Conservation (phyloP, 2,797 vertebrate genomes). For the Anableps anableps region DNA sequence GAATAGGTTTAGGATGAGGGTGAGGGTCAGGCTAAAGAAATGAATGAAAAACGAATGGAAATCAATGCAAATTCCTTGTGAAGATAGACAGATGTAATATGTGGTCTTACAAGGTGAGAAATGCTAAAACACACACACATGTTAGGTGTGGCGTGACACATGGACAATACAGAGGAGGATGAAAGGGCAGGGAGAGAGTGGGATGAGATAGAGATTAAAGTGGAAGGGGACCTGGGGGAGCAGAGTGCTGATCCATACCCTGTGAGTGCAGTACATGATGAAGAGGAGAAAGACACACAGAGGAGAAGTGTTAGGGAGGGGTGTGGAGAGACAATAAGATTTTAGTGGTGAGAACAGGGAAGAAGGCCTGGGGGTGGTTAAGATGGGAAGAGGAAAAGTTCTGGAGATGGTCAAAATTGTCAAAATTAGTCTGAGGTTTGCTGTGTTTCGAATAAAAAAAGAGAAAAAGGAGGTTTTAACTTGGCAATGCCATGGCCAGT, state of each 20-base stretch:
- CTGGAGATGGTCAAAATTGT: background rate
- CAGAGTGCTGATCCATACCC: slow-evolving; percentile 40
- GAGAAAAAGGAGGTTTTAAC: background rate
- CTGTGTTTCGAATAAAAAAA: background rate
- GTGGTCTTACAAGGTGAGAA: background rate
- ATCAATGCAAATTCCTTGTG: background rate
- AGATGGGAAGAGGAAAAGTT: slow-evolving; percentile 1
- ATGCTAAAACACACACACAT: slow-evolving; percentile 9
- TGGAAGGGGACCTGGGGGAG: slow-evolving; percentile 26
- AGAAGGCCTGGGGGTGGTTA: background rate
- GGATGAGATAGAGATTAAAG: slow-evolving; percentile 48
- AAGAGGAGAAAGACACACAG: slow-evolving; percentile 13
- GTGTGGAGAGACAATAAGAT: slow-evolving; percentile 1
- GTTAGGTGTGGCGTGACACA: slow-evolving; percentile 20
- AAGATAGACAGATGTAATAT: too few species aligned
- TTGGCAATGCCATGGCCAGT: background rate
- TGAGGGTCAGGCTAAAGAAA: background rate
- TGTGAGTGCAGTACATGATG: slow-evolving; percentile 30
- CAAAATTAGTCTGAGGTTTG: background rate
- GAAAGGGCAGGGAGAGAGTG: slow-evolving; percentile 27
- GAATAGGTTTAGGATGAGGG: background rate
- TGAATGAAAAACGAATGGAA: background rate
- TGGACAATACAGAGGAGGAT: slow-evolving; percentile 20
- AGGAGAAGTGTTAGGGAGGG: slow-evolving; percentile 8
- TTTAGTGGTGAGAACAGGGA: background rate